phyloP scores from a whole-genome alignment of 2,113 vertebrate species.

The Sinocyclocheilus maitianheensis region DNA sequence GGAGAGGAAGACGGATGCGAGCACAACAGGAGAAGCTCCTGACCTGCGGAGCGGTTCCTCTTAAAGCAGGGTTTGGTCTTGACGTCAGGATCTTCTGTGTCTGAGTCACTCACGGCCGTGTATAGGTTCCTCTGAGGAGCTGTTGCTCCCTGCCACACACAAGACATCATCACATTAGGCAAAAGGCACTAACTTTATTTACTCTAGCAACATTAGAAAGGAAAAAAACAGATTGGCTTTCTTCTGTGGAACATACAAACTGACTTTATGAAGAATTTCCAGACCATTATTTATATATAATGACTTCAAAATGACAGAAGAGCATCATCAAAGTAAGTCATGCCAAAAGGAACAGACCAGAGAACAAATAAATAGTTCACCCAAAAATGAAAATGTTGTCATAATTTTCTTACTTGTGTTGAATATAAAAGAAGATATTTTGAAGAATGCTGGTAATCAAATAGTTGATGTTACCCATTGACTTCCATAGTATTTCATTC shows the following conservation, averaged over 20 bases:
- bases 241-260: neutral
- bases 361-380: too few species aligned
- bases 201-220: neutral
- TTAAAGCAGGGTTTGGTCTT: slow-evolving; percentile 83
- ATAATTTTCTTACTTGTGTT: too few species aligned
- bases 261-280: neutral
- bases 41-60: slow-evolving; percentile 86
- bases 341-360: neutral
- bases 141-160: slow-evolving; percentile 16
- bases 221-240: neutral
- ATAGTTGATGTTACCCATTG: too few species aligned
- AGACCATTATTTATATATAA: neutral
- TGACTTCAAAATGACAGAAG: neutral
- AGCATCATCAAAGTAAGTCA: neutral
- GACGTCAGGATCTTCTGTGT: slow-evolving; percentile 77
- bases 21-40: slow-evolving; percentile 41
- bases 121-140: slow-evolving; percentile 57
- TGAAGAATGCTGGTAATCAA: too few species aligned
- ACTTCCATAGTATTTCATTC: too few species aligned
- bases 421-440: too few species aligned
- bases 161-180: neutral
- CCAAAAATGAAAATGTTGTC: too few species aligned
- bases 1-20: neutral
- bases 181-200: neutral
- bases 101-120: slow-evolving; percentile 69